Evolutionary conservation across 2,113 vertebrate species (phyloP).

Genomic region (Hemibagrus wyckioides): DNA sequence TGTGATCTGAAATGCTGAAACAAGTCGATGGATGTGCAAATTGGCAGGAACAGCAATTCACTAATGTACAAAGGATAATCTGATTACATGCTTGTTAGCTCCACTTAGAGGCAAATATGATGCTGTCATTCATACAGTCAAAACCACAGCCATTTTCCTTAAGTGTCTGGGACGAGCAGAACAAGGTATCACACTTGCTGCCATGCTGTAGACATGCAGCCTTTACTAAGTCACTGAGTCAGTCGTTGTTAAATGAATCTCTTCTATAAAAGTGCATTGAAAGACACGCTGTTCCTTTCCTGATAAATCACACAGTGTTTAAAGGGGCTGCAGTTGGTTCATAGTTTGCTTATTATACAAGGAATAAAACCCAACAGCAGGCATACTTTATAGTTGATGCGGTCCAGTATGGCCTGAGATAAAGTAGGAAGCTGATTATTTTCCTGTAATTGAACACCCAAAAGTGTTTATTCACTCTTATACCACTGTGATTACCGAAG

Average conservation of each 20-base stretch:
- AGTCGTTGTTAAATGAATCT: background rate
- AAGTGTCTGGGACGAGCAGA: background rate
- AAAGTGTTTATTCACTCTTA: background rate
- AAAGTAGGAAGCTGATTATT: background rate
- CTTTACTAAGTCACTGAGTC: background rate
- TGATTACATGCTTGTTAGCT: constrained; percentile 45
- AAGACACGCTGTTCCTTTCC: background rate
- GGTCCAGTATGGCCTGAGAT: background rate
- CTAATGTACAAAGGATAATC: constrained; percentile 39
- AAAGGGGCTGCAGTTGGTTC: background rate
- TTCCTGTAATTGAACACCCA: background rate
- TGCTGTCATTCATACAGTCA: constrained; percentile 13
- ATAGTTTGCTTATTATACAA: background rate
- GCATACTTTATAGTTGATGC: background rate
- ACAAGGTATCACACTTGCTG: background rate
- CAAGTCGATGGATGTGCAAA: constrained; percentile 46
- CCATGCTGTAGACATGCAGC: background rate
- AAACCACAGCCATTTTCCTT: constrained; percentile 14
- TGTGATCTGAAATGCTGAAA: constrained; percentile 48
- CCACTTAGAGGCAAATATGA: constrained; percentile 40
- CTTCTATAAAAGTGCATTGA: background rate
- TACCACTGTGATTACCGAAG: no score
- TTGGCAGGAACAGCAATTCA: constrained; percentile 44
- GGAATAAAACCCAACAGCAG: background rate
- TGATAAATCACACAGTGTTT: background rate